These are phyloP conservation scores for Syngnathus scovelli DNA, from an alignment of 2,113 vertebrate genomes.

Conservation along the genomic window DNA sequence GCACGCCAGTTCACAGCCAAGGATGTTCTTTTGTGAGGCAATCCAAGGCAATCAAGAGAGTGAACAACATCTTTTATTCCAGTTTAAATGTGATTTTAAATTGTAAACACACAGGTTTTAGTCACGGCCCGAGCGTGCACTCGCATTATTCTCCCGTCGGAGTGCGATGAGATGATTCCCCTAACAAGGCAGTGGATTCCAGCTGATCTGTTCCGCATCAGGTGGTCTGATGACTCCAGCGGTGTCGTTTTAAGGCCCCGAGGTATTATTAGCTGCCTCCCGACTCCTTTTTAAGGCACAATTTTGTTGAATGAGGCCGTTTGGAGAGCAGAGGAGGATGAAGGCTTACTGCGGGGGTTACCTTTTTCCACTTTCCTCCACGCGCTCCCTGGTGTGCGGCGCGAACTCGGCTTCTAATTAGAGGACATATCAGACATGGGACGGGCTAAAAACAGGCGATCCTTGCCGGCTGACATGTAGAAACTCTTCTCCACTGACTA, in stretches of 20 bases:
- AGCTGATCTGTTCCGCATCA: constrained; percentile 55
- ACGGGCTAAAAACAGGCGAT: constrained; percentile 45
- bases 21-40: too few relatives aligned
- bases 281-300: constrained; percentile 68
- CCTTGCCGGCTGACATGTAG: constrained; percentile 33
- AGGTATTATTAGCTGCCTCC: constrained; percentile 65
- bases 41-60: too few relatives aligned
- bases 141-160: constrained; percentile 21
- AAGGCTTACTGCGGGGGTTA: constrained; percentile 44
- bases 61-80: too few relatives aligned
- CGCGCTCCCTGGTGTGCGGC: constrained; percentile 27
- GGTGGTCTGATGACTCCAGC: constrained; percentile 54
- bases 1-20: too few relatives aligned
- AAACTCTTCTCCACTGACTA: constrained; percentile 43
- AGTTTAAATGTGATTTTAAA: too few relatives aligned
- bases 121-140: background rate
- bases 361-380: constrained; percentile 56
- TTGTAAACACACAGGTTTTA: background rate
- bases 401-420: constrained; percentile 48
- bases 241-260: constrained; percentile 54
- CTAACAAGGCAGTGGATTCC: constrained; percentile 61
- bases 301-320: constrained; percentile 47
- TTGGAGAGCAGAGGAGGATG: constrained; percentile 49
- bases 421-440: constrained; percentile 48
- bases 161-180: constrained; percentile 54